phyloP scores from a whole-genome alignment of 1,140 invertebrate species.

The Antheraea pernyi region DNA sequence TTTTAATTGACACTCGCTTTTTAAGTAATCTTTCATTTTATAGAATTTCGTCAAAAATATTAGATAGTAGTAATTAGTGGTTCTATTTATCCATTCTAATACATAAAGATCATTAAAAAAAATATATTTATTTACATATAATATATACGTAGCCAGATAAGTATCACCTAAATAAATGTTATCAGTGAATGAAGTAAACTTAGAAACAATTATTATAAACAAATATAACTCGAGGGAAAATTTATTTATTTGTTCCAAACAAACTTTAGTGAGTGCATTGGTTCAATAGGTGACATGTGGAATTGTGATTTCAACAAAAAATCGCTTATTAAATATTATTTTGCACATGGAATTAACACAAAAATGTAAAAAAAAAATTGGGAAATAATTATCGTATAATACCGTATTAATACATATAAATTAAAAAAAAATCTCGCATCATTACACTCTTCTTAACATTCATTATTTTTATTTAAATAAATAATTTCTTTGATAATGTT shows the following conservation, averaged over 20 bases:
- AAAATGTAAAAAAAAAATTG: no score
- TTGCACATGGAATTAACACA: background rate
- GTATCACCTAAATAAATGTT: background rate
- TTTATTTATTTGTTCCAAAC: conserved; percentile 8
- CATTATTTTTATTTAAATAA: no score
- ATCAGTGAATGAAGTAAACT: conserved; percentile 7
- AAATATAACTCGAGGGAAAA: background rate
- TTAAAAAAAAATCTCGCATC: no score
- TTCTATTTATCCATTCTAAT: no score
- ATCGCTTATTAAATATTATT: no score
- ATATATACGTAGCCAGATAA: background rate
- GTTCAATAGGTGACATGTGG: background rate
- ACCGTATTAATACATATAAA: no score
- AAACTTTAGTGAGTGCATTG: background rate
- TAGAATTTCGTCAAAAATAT: background rate
- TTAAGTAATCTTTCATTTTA: background rate
- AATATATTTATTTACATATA: background rate
- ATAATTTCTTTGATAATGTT: no score
- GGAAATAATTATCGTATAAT: no score
- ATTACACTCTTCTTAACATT: no score
- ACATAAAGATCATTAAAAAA: background rate
- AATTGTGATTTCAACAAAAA: background rate
- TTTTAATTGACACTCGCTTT: background rate
- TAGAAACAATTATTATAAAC: conserved; percentile 9
- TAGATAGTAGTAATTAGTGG: background rate